A percentile compares a stretch with the other conserved stretches of the same genome.
Evolutionary conservation across 2,888 invertebrate genomes (phyloP).

Genomic region (Timandra comae): DNA sequence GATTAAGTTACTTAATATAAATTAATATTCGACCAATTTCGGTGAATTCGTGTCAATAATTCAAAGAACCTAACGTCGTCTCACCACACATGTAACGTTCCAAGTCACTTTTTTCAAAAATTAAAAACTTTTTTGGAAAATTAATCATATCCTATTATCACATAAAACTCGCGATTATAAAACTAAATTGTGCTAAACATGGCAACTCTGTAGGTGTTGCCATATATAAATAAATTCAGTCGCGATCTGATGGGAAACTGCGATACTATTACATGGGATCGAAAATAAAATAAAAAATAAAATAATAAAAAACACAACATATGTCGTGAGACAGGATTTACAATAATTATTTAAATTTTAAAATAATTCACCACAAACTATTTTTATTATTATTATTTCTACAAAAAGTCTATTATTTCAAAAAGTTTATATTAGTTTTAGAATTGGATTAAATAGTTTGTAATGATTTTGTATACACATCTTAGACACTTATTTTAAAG

Average conservation of each 20-base stretch:
- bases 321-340: conserved; percentile 72
- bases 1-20: too few species aligned
- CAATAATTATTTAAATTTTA: conserved; percentile 22
- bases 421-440: background rate
- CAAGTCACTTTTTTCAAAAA: conserved; percentile 22
- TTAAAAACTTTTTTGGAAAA: conserved; percentile 50
- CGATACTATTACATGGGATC: conserved; percentile 28
- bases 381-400: conserved; percentile 10
- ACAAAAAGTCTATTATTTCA: background rate
- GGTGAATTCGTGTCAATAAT: conserved; percentile 1
- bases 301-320: conserved; percentile 57
- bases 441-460: background rate
- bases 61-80: conserved; percentile 65
- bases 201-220: conserved; percentile 41
- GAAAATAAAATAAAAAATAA: conserved; percentile 37
- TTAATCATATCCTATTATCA: conserved; percentile 61
- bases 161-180: conserved; percentile 55
- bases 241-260: conserved; percentile 72
- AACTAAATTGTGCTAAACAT: conserved; percentile 65
- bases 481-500: too few species aligned
- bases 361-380: conserved; percentile 22
- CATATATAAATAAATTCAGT: conserved; percentile 38
- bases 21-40: background rate
- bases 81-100: conserved; percentile 77
- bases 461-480: too few species aligned